These are phyloP conservation scores for Hymenochirus boettgeri DNA, from an alignment of 2,113 vertebrate genomes.

Conservation along the genomic window DNA sequence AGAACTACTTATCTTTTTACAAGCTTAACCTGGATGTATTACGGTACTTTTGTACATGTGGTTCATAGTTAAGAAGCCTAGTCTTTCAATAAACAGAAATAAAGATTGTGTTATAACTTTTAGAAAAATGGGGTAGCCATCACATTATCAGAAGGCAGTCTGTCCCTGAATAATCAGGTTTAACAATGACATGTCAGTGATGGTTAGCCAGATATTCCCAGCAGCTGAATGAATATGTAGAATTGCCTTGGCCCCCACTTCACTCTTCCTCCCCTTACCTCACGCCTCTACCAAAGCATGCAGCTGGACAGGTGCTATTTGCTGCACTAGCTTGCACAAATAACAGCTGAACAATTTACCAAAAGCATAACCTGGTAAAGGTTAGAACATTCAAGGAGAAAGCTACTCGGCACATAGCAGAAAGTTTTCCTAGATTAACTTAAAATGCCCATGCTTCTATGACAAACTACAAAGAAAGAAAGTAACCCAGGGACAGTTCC, in stretches of 20 bases:
- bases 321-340: conserved; percentile 35
- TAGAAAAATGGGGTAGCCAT: not conserved
- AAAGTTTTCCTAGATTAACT: too few relatives aligned
- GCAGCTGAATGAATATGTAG: not conserved
- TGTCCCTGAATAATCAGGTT: conserved; percentile 36
- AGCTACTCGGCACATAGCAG: not conserved
- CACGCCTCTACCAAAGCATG: conserved; percentile 27
- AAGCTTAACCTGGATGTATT: conserved; percentile 17
- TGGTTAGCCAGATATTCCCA: conserved; percentile 16
- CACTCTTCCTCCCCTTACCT: conserved; percentile 40
- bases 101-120: not conserved
- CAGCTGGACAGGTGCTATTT: conserved; percentile 38
- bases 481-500: too few relatives aligned
- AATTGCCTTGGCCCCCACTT: conserved; percentile 27
- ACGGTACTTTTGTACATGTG: conserved; percentile 3
- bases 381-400: conserved; percentile 53
- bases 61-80: not conserved
- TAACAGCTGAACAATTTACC: conserved; percentile 61
- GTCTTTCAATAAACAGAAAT: conserved; percentile 9
- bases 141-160: conserved; percentile 2
- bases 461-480: too few relatives aligned
- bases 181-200: conserved; percentile 17
- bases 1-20: conserved; percentile 7
- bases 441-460: too few relatives aligned
- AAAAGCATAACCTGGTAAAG: conserved; percentile 54